Conservation (phyloP, 2,888 invertebrate genomes). For the Loripinus fragilis region DNA sequence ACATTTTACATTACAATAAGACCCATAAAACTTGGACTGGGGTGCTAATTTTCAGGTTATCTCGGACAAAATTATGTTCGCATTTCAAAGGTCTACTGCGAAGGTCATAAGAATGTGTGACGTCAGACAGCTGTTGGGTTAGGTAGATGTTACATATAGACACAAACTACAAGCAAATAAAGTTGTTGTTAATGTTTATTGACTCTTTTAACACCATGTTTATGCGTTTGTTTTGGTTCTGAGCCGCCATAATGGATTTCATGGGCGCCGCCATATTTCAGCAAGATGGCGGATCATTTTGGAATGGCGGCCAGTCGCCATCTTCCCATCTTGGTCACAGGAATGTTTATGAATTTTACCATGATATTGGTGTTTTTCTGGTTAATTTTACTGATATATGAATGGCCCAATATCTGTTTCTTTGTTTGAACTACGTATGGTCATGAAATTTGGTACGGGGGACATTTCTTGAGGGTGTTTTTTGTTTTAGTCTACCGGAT, state of each 20-base stretch:
- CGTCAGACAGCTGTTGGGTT: conserved; percentile 61
- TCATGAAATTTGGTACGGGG: no score
- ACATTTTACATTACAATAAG: no score
- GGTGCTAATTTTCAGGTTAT: no score
- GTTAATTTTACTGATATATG: no score
- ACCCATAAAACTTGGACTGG: no score
- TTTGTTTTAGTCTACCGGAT: no score
- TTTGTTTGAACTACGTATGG: no score
- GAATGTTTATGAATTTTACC: not conserved
- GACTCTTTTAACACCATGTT: conserved; percentile 44
- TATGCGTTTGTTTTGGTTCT: conserved; percentile 80
- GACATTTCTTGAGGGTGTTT: no score
- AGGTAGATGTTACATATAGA: conserved; percentile 21
- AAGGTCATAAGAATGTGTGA: conserved; percentile 62
- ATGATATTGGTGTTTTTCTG: not conserved
- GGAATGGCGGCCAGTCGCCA: conserved; percentile 85
- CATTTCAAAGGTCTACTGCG: conserved; percentile 27
- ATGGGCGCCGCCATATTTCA: conserved; percentile 87
- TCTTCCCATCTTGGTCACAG: conserved; percentile 64
- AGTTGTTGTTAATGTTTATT: conserved; percentile 17
- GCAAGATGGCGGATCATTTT: conserved; percentile 86
- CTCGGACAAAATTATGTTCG: no score
- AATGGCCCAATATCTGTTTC: no score
- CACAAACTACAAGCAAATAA: conserved; percentile 8
- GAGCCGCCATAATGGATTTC: conserved; percentile 85